A percentile compares a stretch with the other conserved stretches of the same genome.
These are phyloP conservation scores for Bos taurus DNA, from an alignment of 2,113 vertebrate genomes.

Conservation along the genomic window ARS-UCD2.0 NC_037336.1:75891001-75891500, in stretches of 20 bases:
- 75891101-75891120: not conserved
- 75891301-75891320: not conserved
- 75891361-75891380: not conserved
- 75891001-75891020: not conserved
- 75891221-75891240: not conserved
- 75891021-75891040: not conserved
- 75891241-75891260: not conserved
- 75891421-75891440: not conserved
- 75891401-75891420: not conserved
- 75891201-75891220: not conserved
- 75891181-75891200: not conserved
- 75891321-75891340: not conserved
- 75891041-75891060: not conserved
- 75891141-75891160: not conserved
- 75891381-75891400: not conserved
- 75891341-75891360: not conserved
- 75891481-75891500: not conserved
- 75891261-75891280: not conserved
- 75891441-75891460: not conserved
- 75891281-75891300: not conserved
- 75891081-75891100: not conserved
- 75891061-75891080: not conserved
- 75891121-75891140: not conserved
- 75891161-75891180: not conserved
- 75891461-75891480: not conserved